Base-by-base conservation (phyloP, 1,140 invertebrate species). In the Drosophila takahashii region DNA sequence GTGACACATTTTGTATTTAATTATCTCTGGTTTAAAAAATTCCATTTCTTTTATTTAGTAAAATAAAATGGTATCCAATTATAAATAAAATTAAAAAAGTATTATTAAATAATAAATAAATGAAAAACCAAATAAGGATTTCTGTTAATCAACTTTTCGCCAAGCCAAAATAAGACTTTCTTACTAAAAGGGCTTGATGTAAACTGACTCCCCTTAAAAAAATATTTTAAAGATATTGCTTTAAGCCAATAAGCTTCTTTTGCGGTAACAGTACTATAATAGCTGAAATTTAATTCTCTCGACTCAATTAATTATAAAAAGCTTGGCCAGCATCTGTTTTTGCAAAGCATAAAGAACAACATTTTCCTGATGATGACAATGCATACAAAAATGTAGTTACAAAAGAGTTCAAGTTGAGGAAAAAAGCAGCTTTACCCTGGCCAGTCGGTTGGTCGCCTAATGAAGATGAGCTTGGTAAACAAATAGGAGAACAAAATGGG, bases 391-490 rank as follows among this genome's bases (percentile, higher is more conserved):
- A 56, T 39, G 32, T 50, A 36, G 11, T 54, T 48, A 71, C 64
- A 71, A 71, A 71, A 56, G 65, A 71, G 65, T 70, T 71, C 65
- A 70, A 70, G 67, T 57, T 47, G 65, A 32, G 51, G 67, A 60
- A 66, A 52, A 67, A 70, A 56, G 65, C 50, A 69, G 65, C 37
- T 39, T 70, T 70, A 18, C 29, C n/a, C 64, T 39, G 64, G 66
- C 16, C 64, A 70, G 66, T 70, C 66, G 37, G 64, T 70, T 71
- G 65, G 67, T 56, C 72, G 72, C 60, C 60, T 76, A 76, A 74
- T 76, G 72, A 76, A 76, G 72, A 76, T 75, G 73, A 76, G 72
- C 18, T 36, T 42, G 32, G 45, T 62, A 75, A 75, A 51, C 60
- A 65, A 57, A 58, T 48, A 48, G 53, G 27, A 37, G 32, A 59